A percentile compares a stretch with the other conserved stretches of the same genome.
Conservation (phyloP, 2,113 vertebrate species). For the Bos indicus region DNA sequence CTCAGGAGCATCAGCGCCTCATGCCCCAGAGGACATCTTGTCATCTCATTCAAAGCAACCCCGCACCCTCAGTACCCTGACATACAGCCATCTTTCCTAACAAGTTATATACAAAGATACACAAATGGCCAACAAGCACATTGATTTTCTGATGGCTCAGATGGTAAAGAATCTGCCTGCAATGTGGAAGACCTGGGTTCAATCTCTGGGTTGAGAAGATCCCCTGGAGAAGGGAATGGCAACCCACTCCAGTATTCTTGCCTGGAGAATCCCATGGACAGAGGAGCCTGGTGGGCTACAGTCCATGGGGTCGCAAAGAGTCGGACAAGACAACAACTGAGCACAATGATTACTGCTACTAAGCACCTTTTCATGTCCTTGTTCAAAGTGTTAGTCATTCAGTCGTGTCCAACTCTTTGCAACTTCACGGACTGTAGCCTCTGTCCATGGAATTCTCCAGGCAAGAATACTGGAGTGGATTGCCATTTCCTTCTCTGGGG, state of each 20-base stretch:
- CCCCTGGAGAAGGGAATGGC: neutral
- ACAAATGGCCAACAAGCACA: neutral
- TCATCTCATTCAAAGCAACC: neutral
- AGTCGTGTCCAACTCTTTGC: rapidly evolving
- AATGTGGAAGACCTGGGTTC: neutral
- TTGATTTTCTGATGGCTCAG: neutral
- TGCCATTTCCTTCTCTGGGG: neutral
- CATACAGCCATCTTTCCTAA: neutral
- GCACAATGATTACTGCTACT: neutral
- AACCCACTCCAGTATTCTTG: neutral
- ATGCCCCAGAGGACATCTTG: neutral
- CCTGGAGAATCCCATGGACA: neutral
- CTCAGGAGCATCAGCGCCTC: neutral
- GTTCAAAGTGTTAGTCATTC: neutral
- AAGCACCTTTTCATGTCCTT: too few species aligned
- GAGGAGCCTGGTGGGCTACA: rapidly evolving
- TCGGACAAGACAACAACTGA: rapidly evolving
- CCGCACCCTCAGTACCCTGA: neutral
- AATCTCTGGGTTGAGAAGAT: rapidly evolving
- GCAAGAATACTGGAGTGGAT: neutral
- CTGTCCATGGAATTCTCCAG: neutral
- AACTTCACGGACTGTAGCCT: neutral
- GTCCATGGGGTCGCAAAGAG: neutral
- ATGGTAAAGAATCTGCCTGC: neutral
- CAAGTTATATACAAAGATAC: neutral